A percentile compares a stretch with the other conserved stretches of the same genome.
These are phyloP conservation scores for Hyles euphorbiae DNA, from an alignment of 1,140 invertebrate genomes.

Conservation along the genomic window DNA sequence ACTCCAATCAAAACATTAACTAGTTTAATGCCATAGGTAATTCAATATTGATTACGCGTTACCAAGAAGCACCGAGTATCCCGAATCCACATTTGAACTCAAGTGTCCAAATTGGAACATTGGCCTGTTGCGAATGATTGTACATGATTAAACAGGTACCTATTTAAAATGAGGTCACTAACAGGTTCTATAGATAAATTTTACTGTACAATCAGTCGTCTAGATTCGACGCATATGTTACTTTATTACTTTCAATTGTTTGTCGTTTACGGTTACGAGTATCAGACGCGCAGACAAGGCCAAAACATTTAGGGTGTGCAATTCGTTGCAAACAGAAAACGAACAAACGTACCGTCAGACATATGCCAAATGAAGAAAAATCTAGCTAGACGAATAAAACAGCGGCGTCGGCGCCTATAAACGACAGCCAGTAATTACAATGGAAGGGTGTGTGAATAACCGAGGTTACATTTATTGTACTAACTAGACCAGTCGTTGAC, in stretches of 20 bases:
- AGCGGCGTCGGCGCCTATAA: conserved; percentile 9
- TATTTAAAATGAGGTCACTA: conserved; percentile 9
- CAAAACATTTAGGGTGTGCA: conserved; percentile 49
- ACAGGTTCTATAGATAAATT: conserved; percentile 10
- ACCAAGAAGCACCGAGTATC: no score
- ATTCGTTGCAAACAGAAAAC: conserved; percentile 39
- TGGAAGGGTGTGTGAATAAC: conserved; percentile 10
- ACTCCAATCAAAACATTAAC: no score
- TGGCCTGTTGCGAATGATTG: background rate
- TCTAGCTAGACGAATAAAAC: conserved; percentile 9
- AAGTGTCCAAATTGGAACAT: no score
- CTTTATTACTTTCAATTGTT: conserved; percentile 59
- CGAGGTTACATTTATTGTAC: conserved; percentile 39
- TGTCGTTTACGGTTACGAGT: conserved; percentile 42
- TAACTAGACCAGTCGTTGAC: conserved; percentile 46
- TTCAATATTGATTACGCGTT: no score
- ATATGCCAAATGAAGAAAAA: conserved; percentile 8
- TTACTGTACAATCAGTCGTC: conserved; percentile 29
- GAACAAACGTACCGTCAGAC: conserved; percentile 22
- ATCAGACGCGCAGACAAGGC: conserved; percentile 37
- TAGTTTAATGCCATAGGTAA: no score
- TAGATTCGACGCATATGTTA: conserved; percentile 29
- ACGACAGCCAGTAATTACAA: conserved; percentile 1
- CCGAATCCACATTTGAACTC: no score
- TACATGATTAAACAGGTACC: conserved; percentile 7